Conservation (phyloP, 2,888 invertebrate genomes). For the Heteromyza rotundicornis region DNA sequence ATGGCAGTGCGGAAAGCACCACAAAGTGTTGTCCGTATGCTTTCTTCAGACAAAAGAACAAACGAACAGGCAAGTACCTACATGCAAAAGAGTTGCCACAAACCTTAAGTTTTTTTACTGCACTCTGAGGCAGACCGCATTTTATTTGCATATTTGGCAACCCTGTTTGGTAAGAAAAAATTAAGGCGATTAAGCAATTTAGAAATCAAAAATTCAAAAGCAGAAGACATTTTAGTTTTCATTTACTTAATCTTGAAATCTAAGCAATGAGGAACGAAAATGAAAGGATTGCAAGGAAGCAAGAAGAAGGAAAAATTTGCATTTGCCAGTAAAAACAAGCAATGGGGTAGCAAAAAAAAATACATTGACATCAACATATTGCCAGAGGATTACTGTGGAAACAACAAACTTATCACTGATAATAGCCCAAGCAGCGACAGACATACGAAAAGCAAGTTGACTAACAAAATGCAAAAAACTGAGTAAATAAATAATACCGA, state of each 20-base stretch:
- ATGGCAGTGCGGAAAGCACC: conserved; percentile 42
- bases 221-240: background rate
- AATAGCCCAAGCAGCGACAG: background rate
- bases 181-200: conserved; percentile 1
- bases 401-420: no score
- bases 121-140: no score
- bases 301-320: background rate
- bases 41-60: background rate
- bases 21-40: background rate
- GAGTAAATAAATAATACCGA: no score
- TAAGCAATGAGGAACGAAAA: background rate
- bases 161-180: background rate
- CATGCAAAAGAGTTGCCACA: background rate
- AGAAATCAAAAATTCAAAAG: conserved; percentile 7
- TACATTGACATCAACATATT: background rate
- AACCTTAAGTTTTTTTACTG: no score
- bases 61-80: background rate
- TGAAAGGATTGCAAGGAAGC: background rate
- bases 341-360: background rate
- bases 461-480: background rate
- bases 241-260: background rate
- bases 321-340: no score
- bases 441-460: background rate
- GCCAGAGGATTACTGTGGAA: background rate
- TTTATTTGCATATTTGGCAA: no score